Evolutionary conservation across 2,888 invertebrate species (phyloP), one percentile per base, ranked within the genome.

Genomic region (Mesopsocus fuscifrons): DNA sequence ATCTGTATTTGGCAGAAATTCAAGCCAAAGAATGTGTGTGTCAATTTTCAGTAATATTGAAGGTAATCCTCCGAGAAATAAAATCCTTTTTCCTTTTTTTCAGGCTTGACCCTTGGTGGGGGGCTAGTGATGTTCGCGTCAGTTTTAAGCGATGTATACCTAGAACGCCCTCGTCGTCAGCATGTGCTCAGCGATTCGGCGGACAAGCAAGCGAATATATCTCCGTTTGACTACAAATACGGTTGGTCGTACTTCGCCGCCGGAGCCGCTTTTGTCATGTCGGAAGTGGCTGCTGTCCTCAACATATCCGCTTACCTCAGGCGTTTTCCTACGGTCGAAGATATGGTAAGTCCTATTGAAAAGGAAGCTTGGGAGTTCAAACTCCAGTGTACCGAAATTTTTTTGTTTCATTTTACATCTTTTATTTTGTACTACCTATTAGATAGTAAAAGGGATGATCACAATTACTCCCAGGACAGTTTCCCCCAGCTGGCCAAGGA

Each of bases 241-340:
- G 72, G 72, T 38, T 73, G 72, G 73, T 71, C 72, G 49, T 69
- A 72, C 53, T 69, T 72, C 54, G 63, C 69, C 30, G 72, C 72
- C 6, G 68, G 69, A 30, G 62, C 67, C 42, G 70, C 72, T 41
- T 63, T 73, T 53, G 65, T 56, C 35, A 51, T 53, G 47, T 50
- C 53, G 6, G 53, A 54, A 46, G 45, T 52, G 40, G 52, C 46
- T 30, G 55, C 51, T 16, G 47, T 51, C 23, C 48, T 54, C 23
- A 38, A 21, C 41, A 66, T 72, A 46, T 66, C 68, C 3, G 70
- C 71, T 46, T 71, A 71, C 56, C 62, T 72, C 54, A 65, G 69
- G 47, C 60, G 71, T 45, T 71, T 71, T 54, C 65, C 70, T 9
- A 67, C 69, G 2, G 68, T 71, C 16, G 71, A 72, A 53, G 71